These are phyloP conservation scores for Kryptopterus vitreolus DNA, from an alignment of 2,797 vertebrate species.

Conservation along the genomic window DNA sequence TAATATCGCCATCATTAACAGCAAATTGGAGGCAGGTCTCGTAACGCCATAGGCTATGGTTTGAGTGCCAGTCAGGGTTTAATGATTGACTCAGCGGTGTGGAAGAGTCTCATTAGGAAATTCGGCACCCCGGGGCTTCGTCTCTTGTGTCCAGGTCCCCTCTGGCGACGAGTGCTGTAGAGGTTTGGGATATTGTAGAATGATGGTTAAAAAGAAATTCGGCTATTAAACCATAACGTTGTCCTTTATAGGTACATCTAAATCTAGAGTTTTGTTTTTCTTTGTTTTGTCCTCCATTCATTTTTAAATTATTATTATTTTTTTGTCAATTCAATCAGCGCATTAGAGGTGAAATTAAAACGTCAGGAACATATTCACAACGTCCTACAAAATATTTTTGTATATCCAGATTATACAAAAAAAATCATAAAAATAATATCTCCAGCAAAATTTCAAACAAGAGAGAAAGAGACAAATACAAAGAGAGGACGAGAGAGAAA, in stretches of 20 bases:
- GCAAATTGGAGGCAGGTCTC: slow-evolving; percentile 15
- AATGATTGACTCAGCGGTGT: slow-evolving; percentile 61
- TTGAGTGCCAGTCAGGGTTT: slow-evolving; percentile 43
- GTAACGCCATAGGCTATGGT: slow-evolving; percentile 12
- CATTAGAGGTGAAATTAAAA: too few species aligned
- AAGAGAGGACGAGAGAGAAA: too few species aligned
- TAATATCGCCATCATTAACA: slow-evolving; percentile 46
- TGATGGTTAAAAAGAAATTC: background rate
- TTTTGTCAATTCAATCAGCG: too few species aligned
- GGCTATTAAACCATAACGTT: too few species aligned
- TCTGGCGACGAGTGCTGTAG: slow-evolving; percentile 30
- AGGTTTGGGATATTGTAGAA: background rate
- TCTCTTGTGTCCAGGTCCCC: slow-evolving; percentile 44
- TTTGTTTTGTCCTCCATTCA: background rate
- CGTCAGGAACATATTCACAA: too few species aligned
- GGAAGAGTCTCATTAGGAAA: slow-evolving; percentile 56
- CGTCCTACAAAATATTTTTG: too few species aligned
- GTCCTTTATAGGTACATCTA: background rate
- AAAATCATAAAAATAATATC: too few species aligned
- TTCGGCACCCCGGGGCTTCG: slow-evolving; percentile 41
- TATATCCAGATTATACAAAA: too few species aligned
- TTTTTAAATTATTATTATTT: too few species aligned
- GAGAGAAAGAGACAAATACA: too few species aligned
- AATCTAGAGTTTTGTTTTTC: background rate
- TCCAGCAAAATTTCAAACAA: too few species aligned